phyloP scores from a whole-genome alignment of 2,113 vertebrate species.

The Pterocles burchelli region DNA sequence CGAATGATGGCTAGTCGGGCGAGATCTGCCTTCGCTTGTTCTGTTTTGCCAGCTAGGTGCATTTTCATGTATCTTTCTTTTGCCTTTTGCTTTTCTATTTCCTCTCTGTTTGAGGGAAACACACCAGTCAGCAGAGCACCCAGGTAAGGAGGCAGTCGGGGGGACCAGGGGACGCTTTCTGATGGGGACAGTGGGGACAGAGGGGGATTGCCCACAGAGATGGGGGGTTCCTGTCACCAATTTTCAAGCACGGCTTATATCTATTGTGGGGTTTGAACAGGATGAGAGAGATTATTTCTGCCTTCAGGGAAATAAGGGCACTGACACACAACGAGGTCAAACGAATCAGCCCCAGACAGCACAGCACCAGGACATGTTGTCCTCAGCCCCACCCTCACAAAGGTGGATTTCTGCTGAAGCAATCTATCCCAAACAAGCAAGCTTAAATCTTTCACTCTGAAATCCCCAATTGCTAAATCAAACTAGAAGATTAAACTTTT shows the following conservation, averaged over 20 bases:
- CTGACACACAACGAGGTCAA: not conserved
- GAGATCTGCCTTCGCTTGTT: slow-evolving; percentile 96
- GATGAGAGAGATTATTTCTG: not conserved
- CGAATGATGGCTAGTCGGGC: slow-evolving; percentile 93
- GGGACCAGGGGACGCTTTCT: not conserved
- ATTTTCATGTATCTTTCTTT: slow-evolving; percentile 99
- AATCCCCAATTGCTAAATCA: not conserved
- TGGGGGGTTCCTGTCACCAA: not conserved
- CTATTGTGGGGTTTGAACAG: not conserved
- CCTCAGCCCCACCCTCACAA: not conserved
- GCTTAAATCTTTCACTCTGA: not conserved
- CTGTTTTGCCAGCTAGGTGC: slow-evolving; percentile 97
- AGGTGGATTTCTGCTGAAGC: not conserved
- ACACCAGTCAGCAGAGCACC: not conserved
- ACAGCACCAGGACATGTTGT: not conserved
- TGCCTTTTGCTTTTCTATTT: slow-evolving; percentile 97
- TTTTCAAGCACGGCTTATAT: not conserved
- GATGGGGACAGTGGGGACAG: accelerated
- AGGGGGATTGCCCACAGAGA: not conserved
- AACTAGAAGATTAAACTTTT: not conserved
- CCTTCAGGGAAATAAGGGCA: not conserved
- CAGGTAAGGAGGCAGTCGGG: accelerated
- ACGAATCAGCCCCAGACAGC: not conserved
- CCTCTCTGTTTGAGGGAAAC: slow-evolving; percentile 82
- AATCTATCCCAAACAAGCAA: not conserved